Conservation (phyloP, 2,797 vertebrate genomes). For the Australoheros facetus region DNA sequence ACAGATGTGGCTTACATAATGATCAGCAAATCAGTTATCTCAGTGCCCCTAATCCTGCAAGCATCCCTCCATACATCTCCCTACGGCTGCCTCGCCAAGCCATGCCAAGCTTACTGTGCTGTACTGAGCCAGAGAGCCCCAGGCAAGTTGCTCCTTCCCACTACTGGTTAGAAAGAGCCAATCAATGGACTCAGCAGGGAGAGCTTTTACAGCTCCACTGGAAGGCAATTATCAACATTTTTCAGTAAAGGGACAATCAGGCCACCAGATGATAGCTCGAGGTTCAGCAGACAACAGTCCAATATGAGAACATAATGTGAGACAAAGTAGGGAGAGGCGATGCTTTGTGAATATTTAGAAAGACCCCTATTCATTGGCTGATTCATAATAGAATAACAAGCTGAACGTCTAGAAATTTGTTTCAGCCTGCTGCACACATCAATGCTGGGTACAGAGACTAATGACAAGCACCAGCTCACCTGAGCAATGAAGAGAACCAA, state of each 20-base stretch:
- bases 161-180: conserved; percentile 22
- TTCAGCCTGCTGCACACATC: conserved; percentile 19
- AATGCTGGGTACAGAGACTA: not conserved
- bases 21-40: conserved; percentile 59
- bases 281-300: conserved; percentile 28
- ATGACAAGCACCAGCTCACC: conserved; percentile 12
- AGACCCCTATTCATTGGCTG: not conserved
- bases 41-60: conserved; percentile 56
- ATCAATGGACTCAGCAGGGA: conserved; percentile 34
- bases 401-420: conserved; percentile 1
- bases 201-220: conserved; percentile 46
- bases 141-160: conserved; percentile 15
- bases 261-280: conserved; percentile 8
- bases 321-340: conserved; percentile 9
- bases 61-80: conserved; percentile 36
- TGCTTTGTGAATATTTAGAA: conserved; percentile 3
- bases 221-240: conserved; percentile 52
- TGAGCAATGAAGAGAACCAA: not conserved
- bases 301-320: conserved; percentile 24
- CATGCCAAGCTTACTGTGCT: conserved; percentile 18
- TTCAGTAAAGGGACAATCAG: conserved; percentile 34
- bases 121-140: conserved; percentile 21
- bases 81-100: not conserved
- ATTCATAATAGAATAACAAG: conserved; percentile 25
- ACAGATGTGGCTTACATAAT: conserved; percentile 71